Base-by-base conservation (phyloP, 2,888 invertebrate genomes). In the Hirtodrosophila alboralis region DNA sequence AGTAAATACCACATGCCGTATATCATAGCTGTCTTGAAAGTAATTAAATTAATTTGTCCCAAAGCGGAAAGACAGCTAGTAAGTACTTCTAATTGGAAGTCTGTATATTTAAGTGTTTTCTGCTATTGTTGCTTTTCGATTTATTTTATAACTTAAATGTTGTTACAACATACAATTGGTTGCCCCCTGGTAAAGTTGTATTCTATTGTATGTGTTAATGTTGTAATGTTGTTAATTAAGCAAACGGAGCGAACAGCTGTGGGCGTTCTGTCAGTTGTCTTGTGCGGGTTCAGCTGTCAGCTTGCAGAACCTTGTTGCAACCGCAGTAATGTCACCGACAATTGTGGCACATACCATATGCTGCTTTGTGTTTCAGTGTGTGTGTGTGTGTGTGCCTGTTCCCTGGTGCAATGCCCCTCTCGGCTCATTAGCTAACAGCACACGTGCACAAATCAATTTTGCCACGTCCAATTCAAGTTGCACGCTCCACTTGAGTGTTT, bases 361-460 rank as follows among this genome's bases (percentile, higher is more conserved):
- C 44, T 53, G 23, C 36, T 38, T 33, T 7, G 14, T 18, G 18
- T 18, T 1, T 18, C 4, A 0, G 28, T 16, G 12, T 8, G 16
- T 13, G 28, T 31, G 27, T 36, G 21, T 41, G 28, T n/a, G 18
- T 6, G 12, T n/a, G n/a, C 30, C 16, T 6, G 18, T 26, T 43
- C 58, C 54, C 18, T 36, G 41, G 51, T 41, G 62, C 56, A 53
- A 40, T 49, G 60, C 51, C 28, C 48, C 36, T 28, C 40, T 44
- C 30, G 48, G 37, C 85, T 85, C 83, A 79, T 79, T 79, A 85
- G 73, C 65, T 83, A 78, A 64, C 85, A 51, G 73, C 62, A 73
- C 79, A 79, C 83, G 79, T 79, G 79, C 84, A 75, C 75, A 85
- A 85, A 79, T 79, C 79, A 79, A 79, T 79, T 85, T 85, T 58